Evolutionary conservation across 2,113 vertebrate species (phyloP), one percentile per base, ranked within the genome.

Genomic region (Pycnonotus jocosus): DNA sequence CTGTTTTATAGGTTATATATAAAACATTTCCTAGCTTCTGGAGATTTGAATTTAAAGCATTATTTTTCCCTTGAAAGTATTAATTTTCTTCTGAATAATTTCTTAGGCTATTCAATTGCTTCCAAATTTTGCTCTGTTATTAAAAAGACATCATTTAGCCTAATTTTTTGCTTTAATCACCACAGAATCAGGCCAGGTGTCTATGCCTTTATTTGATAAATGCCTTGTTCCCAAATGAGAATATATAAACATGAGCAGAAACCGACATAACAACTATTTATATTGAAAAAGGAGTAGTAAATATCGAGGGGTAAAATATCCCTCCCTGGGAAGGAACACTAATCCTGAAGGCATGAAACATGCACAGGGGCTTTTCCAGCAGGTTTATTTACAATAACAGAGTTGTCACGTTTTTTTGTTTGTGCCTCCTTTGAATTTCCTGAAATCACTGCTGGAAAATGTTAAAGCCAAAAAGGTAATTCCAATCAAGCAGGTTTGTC

Each of bases 61-160:
- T 93, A 57, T 81, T 97, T 91, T 92, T 37, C 68, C 56, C 68
- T 66, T 94, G 71, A 79, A 91, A 90, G 38, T 30, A 77, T 54
- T 92, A 37, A 88, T 84, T 88, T 92, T 60, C 54, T 44, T 56
- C 60, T 60, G 77, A 83, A 64, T 71, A 91, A 74, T 35, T 92
- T 66, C 57, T 85, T 38, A 57, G 31, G 11, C 88, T 80, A 76
- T 72, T 90, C 62, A 85, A 45, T 44, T 68, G 51, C 66, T 73
- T 82, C 62, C 31, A 51, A 83, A 38, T 71, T 90, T 64, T 73
- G 25, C 65, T 79, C 48, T 57, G 37, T 44, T 91, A 86, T 87
- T 91, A 96, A 82, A 71, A 91, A 47, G 53, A 40, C 33, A 91
- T 72, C 9, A 76, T 21, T 92, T 82, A 73, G 24, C 42, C 60